A percentile compares a stretch with the other conserved stretches of the same genome.
These are phyloP conservation scores for Athrips mouffetella DNA, from an alignment of 2,888 invertebrate genomes.

Conservation along the genomic window DNA sequence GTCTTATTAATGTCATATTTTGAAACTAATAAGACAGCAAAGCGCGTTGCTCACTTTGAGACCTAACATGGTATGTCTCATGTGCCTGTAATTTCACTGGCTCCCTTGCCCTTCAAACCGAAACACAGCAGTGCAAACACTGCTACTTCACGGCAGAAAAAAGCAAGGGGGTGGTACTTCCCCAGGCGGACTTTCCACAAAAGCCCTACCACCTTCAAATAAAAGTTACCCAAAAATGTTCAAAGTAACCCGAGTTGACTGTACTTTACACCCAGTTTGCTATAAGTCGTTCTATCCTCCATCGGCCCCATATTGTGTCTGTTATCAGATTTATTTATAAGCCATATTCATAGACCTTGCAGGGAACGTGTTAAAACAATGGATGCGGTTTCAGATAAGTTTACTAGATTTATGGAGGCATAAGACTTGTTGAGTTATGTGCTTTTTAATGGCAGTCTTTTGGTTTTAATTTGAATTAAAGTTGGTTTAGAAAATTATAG, in stretches of 20 bases:
- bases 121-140: too few relatives aligned
- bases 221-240: neutral
- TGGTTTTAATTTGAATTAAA: too few relatives aligned
- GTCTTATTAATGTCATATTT: too few relatives aligned
- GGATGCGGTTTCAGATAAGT: slow-evolving; percentile 2
- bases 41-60: too few relatives aligned
- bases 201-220: neutral
- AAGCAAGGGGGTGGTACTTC: too few relatives aligned
- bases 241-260: neutral
- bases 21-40: too few relatives aligned
- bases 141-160: too few relatives aligned
- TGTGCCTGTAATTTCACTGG: too few relatives aligned
- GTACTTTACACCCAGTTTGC: neutral
- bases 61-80: too few relatives aligned
- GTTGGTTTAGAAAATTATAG: too few relatives aligned
- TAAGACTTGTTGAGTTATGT: neutral
- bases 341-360: slow-evolving; percentile 6
- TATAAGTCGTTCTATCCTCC: slow-evolving; percentile 4
- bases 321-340: slow-evolving; percentile 11
- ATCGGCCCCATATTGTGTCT: slow-evolving; percentile 4
- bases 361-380: slow-evolving; percentile 8
- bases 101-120: too few relatives aligned
- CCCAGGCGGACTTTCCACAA: neutral
- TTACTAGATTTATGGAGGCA: slow-evolving; percentile 1
- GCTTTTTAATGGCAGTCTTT: too few relatives aligned